Percentiles rank a stretch among this genome's conserved stretches.
Conservation (phyloP, 1,140 invertebrate genomes). For the Atta colombica region DNA sequence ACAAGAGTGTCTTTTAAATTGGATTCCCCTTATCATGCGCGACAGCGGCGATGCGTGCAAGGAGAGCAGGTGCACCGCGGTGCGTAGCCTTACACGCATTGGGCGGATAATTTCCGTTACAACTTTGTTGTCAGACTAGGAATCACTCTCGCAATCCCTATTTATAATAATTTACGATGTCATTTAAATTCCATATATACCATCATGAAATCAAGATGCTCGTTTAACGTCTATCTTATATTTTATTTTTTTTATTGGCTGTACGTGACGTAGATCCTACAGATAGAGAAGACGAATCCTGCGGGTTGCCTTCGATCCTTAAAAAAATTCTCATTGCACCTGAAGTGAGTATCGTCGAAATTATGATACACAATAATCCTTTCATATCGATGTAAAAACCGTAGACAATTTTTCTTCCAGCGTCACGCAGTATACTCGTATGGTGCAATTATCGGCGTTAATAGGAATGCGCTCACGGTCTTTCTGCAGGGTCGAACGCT, state of each 20-base stretch:
- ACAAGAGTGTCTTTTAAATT: slow-evolving; percentile 71
- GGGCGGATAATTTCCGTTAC: slow-evolving; percentile 64
- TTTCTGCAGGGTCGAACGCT: not conserved
- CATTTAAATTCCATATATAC: not conserved
- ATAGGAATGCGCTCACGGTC: slow-evolving; percentile 62
- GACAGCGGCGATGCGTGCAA: slow-evolving; percentile 52
- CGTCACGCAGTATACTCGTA: not conserved
- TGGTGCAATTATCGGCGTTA: slow-evolving; percentile 69
- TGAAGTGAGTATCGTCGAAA: not conserved
- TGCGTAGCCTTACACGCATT: slow-evolving; percentile 39
- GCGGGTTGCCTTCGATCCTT: not conserved
- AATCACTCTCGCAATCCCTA: slow-evolving; percentile 45
- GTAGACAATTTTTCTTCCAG: slow-evolving; percentile 36
- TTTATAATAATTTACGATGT: slow-evolving; percentile 54
- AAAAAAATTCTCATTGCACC: not conserved
- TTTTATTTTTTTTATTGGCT: not conserved
- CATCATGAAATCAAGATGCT: slow-evolving; percentile 3
- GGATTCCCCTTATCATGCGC: slow-evolving; percentile 69
- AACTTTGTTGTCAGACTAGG: slow-evolving; percentile 54
- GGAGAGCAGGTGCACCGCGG: slow-evolving; percentile 67
- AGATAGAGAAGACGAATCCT: slow-evolving; percentile 21
- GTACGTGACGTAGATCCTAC: not conserved
- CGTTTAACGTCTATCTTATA: slow-evolving; percentile 6
- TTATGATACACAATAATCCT: not conserved
- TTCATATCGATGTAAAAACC: not conserved